Percentiles rank a stretch among this genome's conserved stretches.
These are phyloP conservation scores for Ganaspis sp. DNA, from an alignment of 1,140 invertebrate genomes.

Conservation along the genomic window DNA sequence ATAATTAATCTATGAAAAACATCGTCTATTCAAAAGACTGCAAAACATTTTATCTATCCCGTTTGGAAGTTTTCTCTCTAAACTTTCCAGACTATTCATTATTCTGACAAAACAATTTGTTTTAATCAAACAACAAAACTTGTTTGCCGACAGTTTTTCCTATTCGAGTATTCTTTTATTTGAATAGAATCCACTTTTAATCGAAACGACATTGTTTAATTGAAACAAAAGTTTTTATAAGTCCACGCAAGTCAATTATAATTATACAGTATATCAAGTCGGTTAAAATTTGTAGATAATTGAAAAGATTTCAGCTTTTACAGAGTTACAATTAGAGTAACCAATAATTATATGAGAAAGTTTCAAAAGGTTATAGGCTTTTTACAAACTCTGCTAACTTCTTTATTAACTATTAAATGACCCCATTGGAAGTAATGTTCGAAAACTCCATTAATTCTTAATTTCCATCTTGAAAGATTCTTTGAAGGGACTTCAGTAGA, in stretches of 20 bases:
- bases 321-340: neutral
- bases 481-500: neutral
- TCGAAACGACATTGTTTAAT: neutral
- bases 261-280: neutral
- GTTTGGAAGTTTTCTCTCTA: neutral
- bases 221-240: neutral
- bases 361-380: neutral
- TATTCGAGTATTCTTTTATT: neutral
- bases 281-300: neutral
- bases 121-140: conserved; percentile 14
- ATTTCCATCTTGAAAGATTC: neutral
- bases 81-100: conserved; percentile 8
- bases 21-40: neutral
- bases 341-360: conserved; percentile 28
- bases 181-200: neutral
- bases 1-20: neutral
- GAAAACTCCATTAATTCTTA: neutral
- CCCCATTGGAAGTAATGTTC: neutral
- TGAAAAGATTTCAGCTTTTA: neutral
- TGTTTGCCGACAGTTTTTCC: neutral
- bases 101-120: conserved; percentile 10
- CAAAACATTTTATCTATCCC: neutral
- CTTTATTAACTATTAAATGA: conserved; percentile 17
- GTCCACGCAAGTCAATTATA: neutral
- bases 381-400: neutral